Conservation (phyloP, 2,113 vertebrate species). For the Cyprinus carpio region DNA sequence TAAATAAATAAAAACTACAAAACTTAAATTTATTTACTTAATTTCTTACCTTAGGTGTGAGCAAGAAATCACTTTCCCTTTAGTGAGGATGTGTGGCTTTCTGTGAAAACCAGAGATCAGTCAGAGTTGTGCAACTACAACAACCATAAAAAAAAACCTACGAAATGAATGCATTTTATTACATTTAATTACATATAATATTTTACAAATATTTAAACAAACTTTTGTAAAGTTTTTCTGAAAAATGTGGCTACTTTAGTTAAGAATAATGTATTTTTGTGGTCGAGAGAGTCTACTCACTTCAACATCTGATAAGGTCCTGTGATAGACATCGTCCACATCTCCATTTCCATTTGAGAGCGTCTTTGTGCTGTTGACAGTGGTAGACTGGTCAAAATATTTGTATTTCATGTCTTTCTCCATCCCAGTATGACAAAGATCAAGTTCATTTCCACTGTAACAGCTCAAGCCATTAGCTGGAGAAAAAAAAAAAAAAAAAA, state of each 20-base stretch:
- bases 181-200: too few relatives aligned
- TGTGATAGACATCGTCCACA: not conserved
- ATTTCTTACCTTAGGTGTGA: conserved; percentile 31
- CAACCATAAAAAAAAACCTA: not conserved
- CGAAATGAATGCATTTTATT: too few relatives aligned
- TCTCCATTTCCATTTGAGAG: conserved; percentile 33
- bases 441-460: conserved; percentile 59
- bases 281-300: not conserved
- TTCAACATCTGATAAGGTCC: conserved; percentile 22
- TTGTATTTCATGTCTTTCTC: conserved; percentile 50
- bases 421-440: conserved; percentile 39
- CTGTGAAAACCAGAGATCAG: conserved; percentile 30
- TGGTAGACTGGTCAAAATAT: conserved; percentile 34
- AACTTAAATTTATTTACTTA: too few relatives aligned
- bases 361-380: conserved; percentile 17
- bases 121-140: not conserved
- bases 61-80: not conserved
- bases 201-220: not conserved
- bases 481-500: not conserved
- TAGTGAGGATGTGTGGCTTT: not conserved
- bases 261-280: not conserved
- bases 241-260: not conserved
- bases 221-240: not conserved
- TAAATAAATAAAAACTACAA: too few relatives aligned
- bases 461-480: conserved; percentile 65